These are phyloP conservation scores for Ceratosolen fusciceps DNA, from an alignment of 1,140 invertebrate genomes.

Conservation along the genomic window DNA sequence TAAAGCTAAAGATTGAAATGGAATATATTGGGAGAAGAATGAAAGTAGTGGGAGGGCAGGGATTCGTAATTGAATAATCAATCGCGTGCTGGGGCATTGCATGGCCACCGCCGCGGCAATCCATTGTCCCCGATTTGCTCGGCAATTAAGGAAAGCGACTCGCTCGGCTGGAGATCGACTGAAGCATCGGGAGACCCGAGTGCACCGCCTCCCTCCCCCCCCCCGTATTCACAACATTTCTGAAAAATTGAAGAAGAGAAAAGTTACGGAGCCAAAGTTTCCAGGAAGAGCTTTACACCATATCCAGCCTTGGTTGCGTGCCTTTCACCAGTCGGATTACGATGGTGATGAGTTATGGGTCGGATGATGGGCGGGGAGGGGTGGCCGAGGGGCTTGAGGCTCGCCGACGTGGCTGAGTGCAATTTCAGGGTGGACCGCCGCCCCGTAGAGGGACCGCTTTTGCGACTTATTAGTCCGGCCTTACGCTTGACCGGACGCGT, in stretches of 20 bases:
- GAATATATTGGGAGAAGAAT: too few relatives aligned
- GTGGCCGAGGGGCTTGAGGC: not conserved
- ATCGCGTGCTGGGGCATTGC: not conserved
- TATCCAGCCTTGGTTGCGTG: not conserved
- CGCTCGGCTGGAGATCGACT: conserved; percentile 25
- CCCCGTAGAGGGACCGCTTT: conserved; percentile 1
- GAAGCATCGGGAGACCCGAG: not conserved
- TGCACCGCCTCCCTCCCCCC: too few relatives aligned
- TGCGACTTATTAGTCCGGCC: conserved; percentile 14
- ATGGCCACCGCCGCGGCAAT: not conserved
- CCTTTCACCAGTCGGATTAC: not conserved
- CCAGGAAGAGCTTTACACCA: not conserved
- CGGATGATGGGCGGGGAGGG: not conserved
- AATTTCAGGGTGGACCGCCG: not conserved
- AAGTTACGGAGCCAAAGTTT: conserved; percentile 9
- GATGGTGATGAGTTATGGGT: not conserved
- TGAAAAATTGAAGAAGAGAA: conserved; percentile 12
- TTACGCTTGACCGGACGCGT: conserved; percentile 36
- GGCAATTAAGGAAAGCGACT: conserved; percentile 33
- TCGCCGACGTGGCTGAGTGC: not conserved
- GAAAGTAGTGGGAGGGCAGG: too few relatives aligned
- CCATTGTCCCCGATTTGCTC: conserved; percentile 12
- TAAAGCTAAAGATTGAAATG: too few relatives aligned
- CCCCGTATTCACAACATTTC: too few relatives aligned
- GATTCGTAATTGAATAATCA: conserved; percentile 4